Evolutionary conservation across 2,113 vertebrate genomes (phyloP), one percentile per base, ranked within the genome.

Genomic region (Clarias magur): DNA sequence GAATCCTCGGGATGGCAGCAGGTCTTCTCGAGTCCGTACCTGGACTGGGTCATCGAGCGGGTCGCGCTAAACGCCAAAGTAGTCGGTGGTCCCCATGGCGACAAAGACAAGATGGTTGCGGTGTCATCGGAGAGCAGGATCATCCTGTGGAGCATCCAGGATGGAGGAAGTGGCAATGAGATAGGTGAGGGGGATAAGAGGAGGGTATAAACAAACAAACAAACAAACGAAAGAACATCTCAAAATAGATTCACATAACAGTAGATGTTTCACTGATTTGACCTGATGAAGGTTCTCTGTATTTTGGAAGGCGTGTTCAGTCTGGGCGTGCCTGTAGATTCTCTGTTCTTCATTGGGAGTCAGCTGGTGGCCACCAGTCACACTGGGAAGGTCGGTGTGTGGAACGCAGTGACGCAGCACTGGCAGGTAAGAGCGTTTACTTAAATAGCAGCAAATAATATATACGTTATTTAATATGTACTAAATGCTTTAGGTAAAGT

Each of bases 31-130:
- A 99, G 97, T 86, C 98, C 98, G 0, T 98, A 97, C 54, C 92
- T 99, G 84, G 97, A 99, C 82, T 97, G 97, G 96, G 96, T 96
- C 42, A 98, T 99, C 54, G 98, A 99, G 84, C 95, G 97, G 48
- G 96, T 99, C 9, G 98, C 98, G 10, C 94, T 99, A 2, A 99
- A 99, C n/a, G 98, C 98, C 0, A 99, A 99, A 89, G 97, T 99
- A 85, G 98, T 99, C 25, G 98, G 98, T 3, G 98, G 98, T 59
- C 97, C 98, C 30, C 97, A 99, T 60, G 98, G 98, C 73, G 98
- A 99, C 94, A 99, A 99, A 91, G 98, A 99, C 93, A 99, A 99
- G 91, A 99, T 99, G 98, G 97, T 99, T 68, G 98, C 98, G 0
- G 97, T 97, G 0, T 97, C 98, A 53, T 99, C 98, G 0, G 97